A percentile compares a stretch with the other conserved stretches of the same genome.
phyloP scores from a whole-genome alignment of 2,888 invertebrate genomes.

The Rhopalosiphum nymphaeae region DNA sequence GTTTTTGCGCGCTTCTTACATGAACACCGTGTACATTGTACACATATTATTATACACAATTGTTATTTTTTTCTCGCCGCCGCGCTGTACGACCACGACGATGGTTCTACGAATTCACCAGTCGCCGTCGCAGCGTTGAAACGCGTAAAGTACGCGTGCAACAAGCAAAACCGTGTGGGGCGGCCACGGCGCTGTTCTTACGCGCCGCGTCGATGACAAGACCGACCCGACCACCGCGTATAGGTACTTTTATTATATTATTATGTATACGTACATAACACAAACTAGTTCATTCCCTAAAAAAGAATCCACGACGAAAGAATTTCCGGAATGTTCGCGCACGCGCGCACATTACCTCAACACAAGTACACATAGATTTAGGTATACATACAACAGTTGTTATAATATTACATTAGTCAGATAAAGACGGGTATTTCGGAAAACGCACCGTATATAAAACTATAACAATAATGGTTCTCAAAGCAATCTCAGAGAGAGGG shows the following conservation, averaged over 20 bases:
- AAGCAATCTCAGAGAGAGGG: not conserved
- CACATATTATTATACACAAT: not conserved
- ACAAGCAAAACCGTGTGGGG: constrained; percentile 32
- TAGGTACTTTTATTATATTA: not conserved
- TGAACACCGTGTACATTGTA: not conserved
- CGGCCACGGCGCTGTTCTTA: constrained; percentile 44
- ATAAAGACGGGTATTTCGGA: not conserved
- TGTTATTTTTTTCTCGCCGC: constrained; percentile 13
- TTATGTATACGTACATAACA: not conserved
- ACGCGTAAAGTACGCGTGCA: constrained; percentile 45
- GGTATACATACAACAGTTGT: not conserved
- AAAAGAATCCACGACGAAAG: constrained; percentile 38
- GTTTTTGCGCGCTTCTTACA: not conserved
- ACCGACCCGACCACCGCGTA: constrained; percentile 18
- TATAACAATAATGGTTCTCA: not conserved
- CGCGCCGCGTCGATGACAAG: constrained; percentile 23
- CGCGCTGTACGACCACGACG: not conserved
- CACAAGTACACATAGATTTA: not conserved
- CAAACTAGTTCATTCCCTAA: constrained; percentile 61
- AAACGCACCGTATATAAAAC: not conserved
- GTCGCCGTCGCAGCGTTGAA: not conserved
- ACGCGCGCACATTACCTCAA: not conserved
- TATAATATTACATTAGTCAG: not conserved
- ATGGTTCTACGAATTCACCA: constrained; percentile 41
- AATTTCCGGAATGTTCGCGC: constrained; percentile 56